A percentile compares a stretch with the other conserved stretches of the same genome.
phyloP scores from a whole-genome alignment of 2,888 invertebrate genomes.

The Cremastobaeus sp. region DNA sequence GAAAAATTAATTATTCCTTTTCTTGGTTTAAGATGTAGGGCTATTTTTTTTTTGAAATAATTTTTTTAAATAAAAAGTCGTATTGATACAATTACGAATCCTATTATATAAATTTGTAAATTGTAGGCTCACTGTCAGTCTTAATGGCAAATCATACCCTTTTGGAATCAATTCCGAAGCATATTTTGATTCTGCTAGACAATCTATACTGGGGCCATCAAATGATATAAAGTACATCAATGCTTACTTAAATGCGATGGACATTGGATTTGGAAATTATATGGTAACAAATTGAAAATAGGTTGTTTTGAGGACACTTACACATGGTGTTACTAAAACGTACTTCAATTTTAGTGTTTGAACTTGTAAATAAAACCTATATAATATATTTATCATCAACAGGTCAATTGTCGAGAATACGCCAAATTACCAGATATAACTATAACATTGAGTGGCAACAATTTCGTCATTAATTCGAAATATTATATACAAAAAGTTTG shows the following conservation, averaged over 20 bases:
- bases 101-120: too few relatives aligned
- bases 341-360: neutral
- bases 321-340: too few relatives aligned
- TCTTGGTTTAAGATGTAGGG: too few relatives aligned
- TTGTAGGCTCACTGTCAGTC: conserved; percentile 11
- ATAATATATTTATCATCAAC: conserved; percentile 43
- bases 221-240: conserved; percentile 76
- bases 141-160: conserved; percentile 60
- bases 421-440: conserved; percentile 81
- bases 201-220: conserved; percentile 77
- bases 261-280: conserved; percentile 62
- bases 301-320: too few relatives aligned
- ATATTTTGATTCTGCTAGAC: conserved; percentile 78
- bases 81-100: too few relatives aligned
- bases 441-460: conserved; percentile 81
- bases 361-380: conserved; percentile 15
- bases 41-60: too few relatives aligned
- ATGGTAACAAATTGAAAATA: conserved; percentile 61
- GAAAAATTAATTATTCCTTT: too few relatives aligned
- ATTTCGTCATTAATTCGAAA: conserved; percentile 81
- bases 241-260: conserved; percentile 73
- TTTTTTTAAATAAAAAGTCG: too few relatives aligned
- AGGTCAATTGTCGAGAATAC: conserved; percentile 82
- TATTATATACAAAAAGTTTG: conserved; percentile 80
- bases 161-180: conserved; percentile 76